Evolutionary conservation across 2,888 invertebrate genomes (phyloP).

Genomic region (Craniophora ligustri): DNA sequence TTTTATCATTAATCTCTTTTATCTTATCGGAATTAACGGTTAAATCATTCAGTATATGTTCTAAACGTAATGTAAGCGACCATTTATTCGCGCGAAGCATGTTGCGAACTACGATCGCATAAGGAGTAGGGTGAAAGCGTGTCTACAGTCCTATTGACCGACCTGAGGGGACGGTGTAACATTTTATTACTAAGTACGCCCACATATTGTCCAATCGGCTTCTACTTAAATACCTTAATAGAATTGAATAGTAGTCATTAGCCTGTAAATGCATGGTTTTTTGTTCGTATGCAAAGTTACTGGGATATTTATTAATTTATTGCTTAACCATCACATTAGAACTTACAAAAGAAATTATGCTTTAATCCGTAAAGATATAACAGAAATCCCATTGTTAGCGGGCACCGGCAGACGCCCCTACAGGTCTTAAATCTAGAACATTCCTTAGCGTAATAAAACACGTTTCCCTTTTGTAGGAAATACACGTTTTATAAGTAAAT

Average conservation of each 20-base stretch:
- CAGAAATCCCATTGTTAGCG: no score
- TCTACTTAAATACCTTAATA: slow-evolving; percentile 25
- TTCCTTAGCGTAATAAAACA: slow-evolving; percentile 13
- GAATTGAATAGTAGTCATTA: no score
- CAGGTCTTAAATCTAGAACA: slow-evolving; percentile 24
- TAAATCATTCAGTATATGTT: slow-evolving; percentile 15
- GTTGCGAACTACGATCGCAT: slow-evolving; percentile 48
- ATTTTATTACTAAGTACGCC: slow-evolving; percentile 54
- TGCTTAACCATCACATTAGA: slow-evolving; percentile 6
- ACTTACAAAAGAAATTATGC: slow-evolving; percentile 11
- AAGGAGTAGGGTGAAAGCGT: slow-evolving; percentile 52
- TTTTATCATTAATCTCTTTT: not conserved
- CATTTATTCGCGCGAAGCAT: slow-evolving; percentile 36
- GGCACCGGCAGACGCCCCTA: no score
- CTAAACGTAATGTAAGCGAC: slow-evolving; percentile 39
- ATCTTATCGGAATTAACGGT: slow-evolving; percentile 13
- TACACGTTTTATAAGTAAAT: not conserved
- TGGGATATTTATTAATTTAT: slow-evolving; percentile 10
- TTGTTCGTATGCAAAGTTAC: not conserved
- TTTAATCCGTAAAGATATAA: no score
- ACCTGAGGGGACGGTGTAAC: slow-evolving; percentile 62
- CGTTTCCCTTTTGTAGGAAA: slow-evolving; percentile 8
- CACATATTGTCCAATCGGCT: slow-evolving; percentile 46
- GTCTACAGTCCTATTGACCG: slow-evolving; percentile 61
- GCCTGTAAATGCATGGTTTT: slow-evolving; percentile 35